Conservation (phyloP, 2,113 vertebrate species). For the Channa argus region DNA sequence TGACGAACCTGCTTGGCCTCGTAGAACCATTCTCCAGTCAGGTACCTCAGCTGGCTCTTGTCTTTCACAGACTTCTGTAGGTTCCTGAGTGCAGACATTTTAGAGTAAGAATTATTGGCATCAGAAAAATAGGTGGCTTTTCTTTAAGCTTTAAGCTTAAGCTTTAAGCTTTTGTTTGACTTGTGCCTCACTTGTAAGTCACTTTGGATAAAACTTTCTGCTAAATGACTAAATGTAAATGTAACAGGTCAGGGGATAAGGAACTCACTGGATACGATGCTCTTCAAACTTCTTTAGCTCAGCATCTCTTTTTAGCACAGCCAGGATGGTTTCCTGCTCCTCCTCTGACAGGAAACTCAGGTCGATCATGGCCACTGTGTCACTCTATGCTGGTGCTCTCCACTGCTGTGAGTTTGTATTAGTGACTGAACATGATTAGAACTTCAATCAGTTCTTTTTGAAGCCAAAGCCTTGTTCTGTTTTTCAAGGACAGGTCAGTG, state of each 20-base stretch:
- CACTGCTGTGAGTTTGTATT: neutral
- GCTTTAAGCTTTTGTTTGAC: too few species aligned
- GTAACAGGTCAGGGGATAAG: neutral
- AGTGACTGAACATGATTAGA: neutral
- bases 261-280: constrained; percentile 88
- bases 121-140: too few species aligned
- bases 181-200: too few species aligned
- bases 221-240: neutral
- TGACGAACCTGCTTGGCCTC: constrained; percentile 93
- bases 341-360: constrained; percentile 92
- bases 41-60: constrained; percentile 86
- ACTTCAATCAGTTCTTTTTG: neutral
- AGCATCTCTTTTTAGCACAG: constrained; percentile 90
- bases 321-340: constrained; percentile 90
- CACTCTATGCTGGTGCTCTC: neutral
- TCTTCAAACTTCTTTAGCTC: constrained; percentile 90
- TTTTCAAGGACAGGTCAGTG: neutral
- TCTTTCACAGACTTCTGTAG: constrained; percentile 86
- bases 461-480: neutral
- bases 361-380: constrained; percentile 89
- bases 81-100: constrained; percentile 74
- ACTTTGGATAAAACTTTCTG: too few species aligned
- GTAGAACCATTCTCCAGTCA: constrained; percentile 98
- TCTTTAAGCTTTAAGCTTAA: too few species aligned
- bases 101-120: neutral